Evolutionary conservation across 2,113 vertebrate species (phyloP), one percentile per base, ranked within the genome.

Genomic region (Cepphus grylle): DNA sequence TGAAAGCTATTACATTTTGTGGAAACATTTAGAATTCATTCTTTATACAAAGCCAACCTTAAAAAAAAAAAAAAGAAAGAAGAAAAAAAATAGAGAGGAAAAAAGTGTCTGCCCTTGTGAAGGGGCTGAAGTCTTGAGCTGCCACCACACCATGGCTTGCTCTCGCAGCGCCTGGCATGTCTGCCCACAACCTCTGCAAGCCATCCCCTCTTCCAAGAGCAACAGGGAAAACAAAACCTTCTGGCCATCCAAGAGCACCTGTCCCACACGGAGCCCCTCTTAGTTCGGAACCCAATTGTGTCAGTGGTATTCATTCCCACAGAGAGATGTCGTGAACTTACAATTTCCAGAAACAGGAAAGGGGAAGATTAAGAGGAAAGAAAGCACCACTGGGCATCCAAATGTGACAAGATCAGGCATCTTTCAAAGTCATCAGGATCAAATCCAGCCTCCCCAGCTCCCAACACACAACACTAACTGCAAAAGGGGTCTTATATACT

Each of bases 401-500:
- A 30, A 12, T 0, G 9, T 1, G 10, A 6, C 18, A 36, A 25
- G 73, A 8, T 22, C 10, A n/a, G 50, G 17, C 13, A 8, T 3
- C 59, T 58, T 76, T 23, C 61, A 52, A 27, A 42, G 49, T 5
- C 52, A 7, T 5, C 36, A 25, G 23, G 27, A 7, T 3, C 19
- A 52, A 13, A 23, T 2, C 25, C 87, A 40, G 26, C 13, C 14
- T 9, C 8, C 40, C 30, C 38, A 1, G 18, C 1, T 34, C 8
- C 5, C 45, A 19, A 1, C 2, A 2, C 21, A 19, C 47, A 56
- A 0, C 17, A 11, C 9, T 1, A 2, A 1, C 22, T n/a, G 59
- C 32, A 43, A 7, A 6, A 22, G 72, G 11, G 23, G 2, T 4
- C 36, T 16, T 0, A 0, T 1, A 8, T 3, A 20, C 45, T 26